These are phyloP conservation scores for Venustoraphidia nigricollis DNA, from an alignment of 2,888 invertebrate genomes.

Conservation along the genomic window DNA sequence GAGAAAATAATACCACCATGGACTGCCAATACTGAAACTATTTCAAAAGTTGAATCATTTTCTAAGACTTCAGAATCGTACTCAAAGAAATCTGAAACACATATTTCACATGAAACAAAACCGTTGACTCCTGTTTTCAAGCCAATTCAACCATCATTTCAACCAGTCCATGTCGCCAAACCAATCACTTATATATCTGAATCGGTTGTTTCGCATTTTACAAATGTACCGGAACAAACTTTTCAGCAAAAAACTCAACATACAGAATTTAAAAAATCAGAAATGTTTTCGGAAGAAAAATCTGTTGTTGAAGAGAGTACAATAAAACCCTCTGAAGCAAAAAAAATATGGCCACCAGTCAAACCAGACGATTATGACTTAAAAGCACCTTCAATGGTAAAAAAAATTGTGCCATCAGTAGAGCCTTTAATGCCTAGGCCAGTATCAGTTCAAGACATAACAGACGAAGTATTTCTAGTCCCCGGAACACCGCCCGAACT, in stretches of 20 bases:
- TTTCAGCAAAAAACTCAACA: constrained; percentile 1
- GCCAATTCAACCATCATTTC: constrained; percentile 11
- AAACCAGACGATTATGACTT: constrained; percentile 23
- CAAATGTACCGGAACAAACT: constrained; percentile 23
- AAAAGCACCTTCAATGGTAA: constrained; percentile 33
- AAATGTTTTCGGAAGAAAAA: constrained; percentile 17
- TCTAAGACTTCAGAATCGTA: constrained; percentile 1
- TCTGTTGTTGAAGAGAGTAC: constrained; percentile 26
- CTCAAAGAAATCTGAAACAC: constrained; percentile 1
- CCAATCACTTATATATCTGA: constrained; percentile 22
- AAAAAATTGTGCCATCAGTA: constrained; percentile 22
- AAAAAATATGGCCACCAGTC: constrained; percentile 31
- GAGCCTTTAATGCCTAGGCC: constrained; percentile 18
- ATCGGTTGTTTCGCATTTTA: constrained; percentile 25
- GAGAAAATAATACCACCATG: constrained; percentile 21
- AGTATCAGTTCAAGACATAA: constrained; percentile 27
- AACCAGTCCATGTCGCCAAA: constrained; percentile 17
- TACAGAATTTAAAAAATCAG: constrained; percentile 11
- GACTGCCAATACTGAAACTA: constrained; percentile 15
- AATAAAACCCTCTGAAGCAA: constrained; percentile 29
- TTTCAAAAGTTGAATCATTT: constrained; percentile 2
- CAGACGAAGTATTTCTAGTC: constrained; percentile 37
- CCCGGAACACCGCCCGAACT: constrained; percentile 55
- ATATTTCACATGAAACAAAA: constrained; percentile 1
- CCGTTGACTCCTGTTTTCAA: constrained; percentile 5